Evolutionary conservation across 2,113 vertebrate species (phyloP).

Genomic region (Chloroceryle aenea): DNA sequence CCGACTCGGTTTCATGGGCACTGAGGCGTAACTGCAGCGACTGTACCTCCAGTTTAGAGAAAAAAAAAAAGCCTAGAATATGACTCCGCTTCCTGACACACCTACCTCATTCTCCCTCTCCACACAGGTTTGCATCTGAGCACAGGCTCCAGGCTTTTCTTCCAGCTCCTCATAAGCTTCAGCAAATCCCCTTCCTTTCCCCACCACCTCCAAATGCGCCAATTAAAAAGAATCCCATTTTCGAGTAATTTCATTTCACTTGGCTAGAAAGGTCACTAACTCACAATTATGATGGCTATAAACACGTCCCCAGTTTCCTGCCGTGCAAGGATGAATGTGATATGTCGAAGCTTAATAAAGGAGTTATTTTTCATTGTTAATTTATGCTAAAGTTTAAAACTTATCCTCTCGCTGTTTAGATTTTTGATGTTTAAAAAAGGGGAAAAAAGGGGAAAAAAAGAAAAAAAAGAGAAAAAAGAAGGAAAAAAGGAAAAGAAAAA

Average conservation of each 20-base stretch:
- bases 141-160: constrained; percentile 10
- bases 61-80: constrained; percentile 64
- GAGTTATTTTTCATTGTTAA: constrained; percentile 54
- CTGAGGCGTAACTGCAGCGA: constrained; percentile 84
- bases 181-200: constrained; percentile 37
- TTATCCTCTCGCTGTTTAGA: constrained; percentile 11
- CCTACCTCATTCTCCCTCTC: constrained; percentile 70
- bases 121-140: constrained; percentile 23
- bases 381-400: constrained; percentile 31
- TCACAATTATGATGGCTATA: constrained; percentile 78
- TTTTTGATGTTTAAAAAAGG: neutral
- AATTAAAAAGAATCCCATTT: constrained; percentile 82
- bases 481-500: neutral
- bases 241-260: constrained; percentile 81
- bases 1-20: constrained; percentile 87
- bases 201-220: constrained; percentile 63
- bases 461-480: neutral
- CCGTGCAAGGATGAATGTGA: constrained; percentile 56
- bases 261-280: constrained; percentile 82
- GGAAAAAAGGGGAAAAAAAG: neutral
- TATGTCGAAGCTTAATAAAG: constrained; percentile 57
- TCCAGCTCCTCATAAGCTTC: neutral
- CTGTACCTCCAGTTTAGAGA: constrained; percentile 81
- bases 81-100: constrained; percentile 75
- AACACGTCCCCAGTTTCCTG: constrained; percentile 73